A percentile compares a stretch with the other conserved stretches of the same genome.
Evolutionary conservation across 2,113 vertebrate species (phyloP).

Genomic region (Mystacornis crossleyi): DNA sequence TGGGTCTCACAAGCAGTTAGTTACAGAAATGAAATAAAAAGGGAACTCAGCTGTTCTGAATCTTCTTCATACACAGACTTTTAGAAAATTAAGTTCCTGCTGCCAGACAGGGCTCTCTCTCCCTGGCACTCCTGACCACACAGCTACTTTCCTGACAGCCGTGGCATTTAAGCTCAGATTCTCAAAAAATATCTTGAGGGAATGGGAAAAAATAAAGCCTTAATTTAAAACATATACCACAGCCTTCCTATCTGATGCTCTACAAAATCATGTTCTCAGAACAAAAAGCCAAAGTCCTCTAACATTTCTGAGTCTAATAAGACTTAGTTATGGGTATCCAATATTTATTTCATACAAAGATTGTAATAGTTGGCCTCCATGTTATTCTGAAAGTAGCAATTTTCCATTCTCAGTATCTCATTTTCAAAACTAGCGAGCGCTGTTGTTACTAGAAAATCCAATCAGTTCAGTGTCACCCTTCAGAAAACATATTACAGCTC

Average conservation of each 20-base stretch:
- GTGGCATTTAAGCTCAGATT: not conserved
- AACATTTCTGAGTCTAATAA: not conserved
- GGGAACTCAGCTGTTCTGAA: not conserved
- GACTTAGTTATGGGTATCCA: not conserved
- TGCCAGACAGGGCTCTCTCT: not conserved
- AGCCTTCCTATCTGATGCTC: not conserved
- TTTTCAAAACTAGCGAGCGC: not conserved
- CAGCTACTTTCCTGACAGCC: not conserved
- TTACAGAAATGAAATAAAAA: not conserved
- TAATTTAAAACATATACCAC: not conserved
- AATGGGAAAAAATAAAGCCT: not conserved
- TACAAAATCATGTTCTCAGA: not conserved
- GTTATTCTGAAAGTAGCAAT: not conserved
- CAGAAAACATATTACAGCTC: not conserved
- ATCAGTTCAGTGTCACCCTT: not conserved
- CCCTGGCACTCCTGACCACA: not conserved
- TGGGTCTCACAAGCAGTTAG: not conserved
- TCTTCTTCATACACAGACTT: not conserved
- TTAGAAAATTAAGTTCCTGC: not conserved
- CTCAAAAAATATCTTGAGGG: not conserved
- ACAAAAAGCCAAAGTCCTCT: not conserved
- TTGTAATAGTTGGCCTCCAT: not conserved
- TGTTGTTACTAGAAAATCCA: not conserved
- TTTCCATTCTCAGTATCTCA: not conserved
- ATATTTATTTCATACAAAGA: not conserved